These are phyloP conservation scores for Harpagus bidentatus DNA, from an alignment of 2,113 vertebrate species.

Conservation along the genomic window DNA sequence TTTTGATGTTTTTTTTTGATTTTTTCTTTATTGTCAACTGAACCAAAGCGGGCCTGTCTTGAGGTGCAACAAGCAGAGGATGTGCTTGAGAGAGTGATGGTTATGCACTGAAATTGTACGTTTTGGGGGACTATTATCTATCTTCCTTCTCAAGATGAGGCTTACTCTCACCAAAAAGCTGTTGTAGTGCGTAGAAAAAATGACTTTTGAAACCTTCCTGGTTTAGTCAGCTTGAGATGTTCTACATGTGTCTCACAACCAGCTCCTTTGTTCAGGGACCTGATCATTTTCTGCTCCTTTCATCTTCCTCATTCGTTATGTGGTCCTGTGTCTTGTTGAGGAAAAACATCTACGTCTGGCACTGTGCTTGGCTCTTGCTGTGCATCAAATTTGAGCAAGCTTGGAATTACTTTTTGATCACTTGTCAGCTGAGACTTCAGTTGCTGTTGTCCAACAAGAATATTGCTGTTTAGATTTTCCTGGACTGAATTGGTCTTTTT, in stretches of 20 bases:
- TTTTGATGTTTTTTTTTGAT: accelerated
- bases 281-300: neutral
- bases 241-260: neutral
- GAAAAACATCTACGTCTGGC: neutral
- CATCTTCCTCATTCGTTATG: neutral
- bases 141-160: neutral
- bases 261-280: neutral
- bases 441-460: neutral
- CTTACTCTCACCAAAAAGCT: neutral
- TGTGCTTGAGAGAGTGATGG: neutral
- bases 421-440: neutral
- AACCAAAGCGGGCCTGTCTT: neutral
- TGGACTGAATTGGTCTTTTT: neutral
- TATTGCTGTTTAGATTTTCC: neutral
- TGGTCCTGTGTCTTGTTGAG: neutral
- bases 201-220: neutral
- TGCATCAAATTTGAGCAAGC: neutral
- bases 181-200: neutral
- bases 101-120: neutral
- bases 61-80: neutral
- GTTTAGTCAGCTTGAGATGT: neutral
- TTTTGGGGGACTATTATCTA: neutral
- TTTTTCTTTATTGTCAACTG: neutral
- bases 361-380: neutral
- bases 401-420: neutral